These are phyloP conservation scores for Catostylus mosaicus DNA, from an alignment of 30 jellyfish, hydroid and myxozoan species.

Conservation along the genomic window DNA sequence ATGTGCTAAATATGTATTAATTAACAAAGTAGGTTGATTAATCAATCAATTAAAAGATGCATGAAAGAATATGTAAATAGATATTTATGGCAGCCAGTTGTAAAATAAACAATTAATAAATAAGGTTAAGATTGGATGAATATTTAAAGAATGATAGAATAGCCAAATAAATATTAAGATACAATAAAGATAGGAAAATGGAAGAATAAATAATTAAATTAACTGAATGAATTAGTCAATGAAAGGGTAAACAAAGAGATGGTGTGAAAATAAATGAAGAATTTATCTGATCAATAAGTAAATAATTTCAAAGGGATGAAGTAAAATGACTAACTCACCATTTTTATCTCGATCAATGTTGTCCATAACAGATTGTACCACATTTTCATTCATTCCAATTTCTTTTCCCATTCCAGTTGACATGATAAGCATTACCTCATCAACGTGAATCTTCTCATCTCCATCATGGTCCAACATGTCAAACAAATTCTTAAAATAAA, in stretches of 20 bases:
- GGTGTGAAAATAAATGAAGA: too few relatives aligned
- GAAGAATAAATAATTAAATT: neutral
- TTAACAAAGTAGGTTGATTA: too few relatives aligned
- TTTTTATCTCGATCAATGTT: slow-evolving; percentile 11
- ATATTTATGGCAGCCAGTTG: neutral
- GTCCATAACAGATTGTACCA: slow-evolving; percentile 33
- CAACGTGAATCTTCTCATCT: slow-evolving; percentile 34
- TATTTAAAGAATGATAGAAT: too few relatives aligned
- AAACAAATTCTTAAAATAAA: slow-evolving; percentile 13
- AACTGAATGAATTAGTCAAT: too few relatives aligned
- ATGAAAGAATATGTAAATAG: too few relatives aligned
- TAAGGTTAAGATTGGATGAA: neutral
- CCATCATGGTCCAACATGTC: slow-evolving; percentile 52
- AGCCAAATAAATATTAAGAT: neutral
- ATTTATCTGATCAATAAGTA: neutral
- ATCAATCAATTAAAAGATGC: too few relatives aligned
- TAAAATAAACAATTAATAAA: neutral
- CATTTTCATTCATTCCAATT: slow-evolving; percentile 37
- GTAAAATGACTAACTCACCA: slow-evolving; percentile 21
- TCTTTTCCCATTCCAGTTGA: slow-evolving; percentile 62
- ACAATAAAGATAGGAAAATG: neutral
- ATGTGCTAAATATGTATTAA: too few relatives aligned
- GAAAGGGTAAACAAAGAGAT: too few relatives aligned
- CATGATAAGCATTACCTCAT: slow-evolving; percentile 54
- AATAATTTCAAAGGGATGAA: too few relatives aligned